These are phyloP conservation scores for Percopsis omiscomaycus DNA, from an alignment of 2,797 vertebrate species.

Conservation along the genomic window DNA sequence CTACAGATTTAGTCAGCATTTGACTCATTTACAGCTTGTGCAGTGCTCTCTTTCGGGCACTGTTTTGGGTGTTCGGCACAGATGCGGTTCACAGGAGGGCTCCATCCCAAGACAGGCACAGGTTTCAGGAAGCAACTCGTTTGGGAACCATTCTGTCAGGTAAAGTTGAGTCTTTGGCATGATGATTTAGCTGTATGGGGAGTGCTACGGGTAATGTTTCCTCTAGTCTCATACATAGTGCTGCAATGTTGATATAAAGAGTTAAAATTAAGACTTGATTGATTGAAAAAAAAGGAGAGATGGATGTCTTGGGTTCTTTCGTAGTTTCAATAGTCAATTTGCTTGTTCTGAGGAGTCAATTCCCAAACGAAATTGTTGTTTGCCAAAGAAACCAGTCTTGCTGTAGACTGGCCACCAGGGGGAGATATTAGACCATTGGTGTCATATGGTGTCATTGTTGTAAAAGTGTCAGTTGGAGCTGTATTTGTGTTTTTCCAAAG, in stretches of 20 bases:
- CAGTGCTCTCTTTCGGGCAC: not conserved
- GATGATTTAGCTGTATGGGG: constrained; percentile 88
- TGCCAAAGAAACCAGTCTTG: constrained; percentile 51
- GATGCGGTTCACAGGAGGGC: constrained; percentile 26
- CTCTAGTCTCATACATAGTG: constrained; percentile 4
- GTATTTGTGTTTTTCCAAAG: constrained; percentile 36
- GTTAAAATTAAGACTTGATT: constrained; percentile 36
- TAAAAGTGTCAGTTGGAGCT: constrained; percentile 32
- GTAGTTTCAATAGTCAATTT: constrained; percentile 40
- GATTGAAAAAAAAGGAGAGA: constrained; percentile 21
- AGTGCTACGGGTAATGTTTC: constrained; percentile 39
- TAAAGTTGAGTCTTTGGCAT: constrained; percentile 88
- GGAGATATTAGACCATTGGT: constrained; percentile 40
- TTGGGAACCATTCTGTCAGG: constrained; percentile 50
- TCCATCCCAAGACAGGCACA: constrained; percentile 68
- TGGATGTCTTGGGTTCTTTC: constrained; percentile 8
- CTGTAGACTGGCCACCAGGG: constrained; percentile 55
- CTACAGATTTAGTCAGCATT: constrained; percentile 34
- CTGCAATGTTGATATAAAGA: constrained; percentile 21
- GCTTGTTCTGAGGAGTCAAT: constrained; percentile 41
- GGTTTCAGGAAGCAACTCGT: constrained; percentile 64
- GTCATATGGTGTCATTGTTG: constrained; percentile 10
- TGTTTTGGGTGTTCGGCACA: constrained; percentile 15
- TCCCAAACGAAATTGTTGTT: constrained; percentile 34
- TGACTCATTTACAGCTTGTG: constrained; percentile 16